Evolutionary conservation across 2,888 invertebrate species (phyloP).

Genomic region (Sabatieria punctata): DNA sequence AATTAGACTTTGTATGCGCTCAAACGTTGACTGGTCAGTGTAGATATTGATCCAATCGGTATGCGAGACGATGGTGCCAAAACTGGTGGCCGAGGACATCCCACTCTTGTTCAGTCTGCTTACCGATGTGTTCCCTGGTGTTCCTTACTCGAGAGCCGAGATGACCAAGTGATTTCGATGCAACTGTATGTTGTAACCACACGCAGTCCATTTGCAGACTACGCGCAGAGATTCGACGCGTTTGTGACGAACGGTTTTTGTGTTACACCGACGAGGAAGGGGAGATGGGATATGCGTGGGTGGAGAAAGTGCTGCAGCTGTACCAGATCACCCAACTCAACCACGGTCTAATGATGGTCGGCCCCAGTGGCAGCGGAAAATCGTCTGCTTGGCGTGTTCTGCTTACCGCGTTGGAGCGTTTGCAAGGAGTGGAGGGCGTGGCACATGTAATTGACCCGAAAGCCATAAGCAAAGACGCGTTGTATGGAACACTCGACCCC

Average conservation of each 20-base stretch:
- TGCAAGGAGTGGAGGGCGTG: constrained; percentile 60
- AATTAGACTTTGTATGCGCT: not conserved
- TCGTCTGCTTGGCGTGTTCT: constrained; percentile 66
- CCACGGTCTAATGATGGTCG: constrained; percentile 99
- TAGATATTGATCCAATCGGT: constrained; percentile 92
- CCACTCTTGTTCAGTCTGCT: constrained; percentile 85
- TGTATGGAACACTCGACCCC: constrained; percentile 94
- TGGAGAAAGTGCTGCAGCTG: constrained; percentile 95
- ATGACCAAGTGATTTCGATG: constrained; percentile 53
- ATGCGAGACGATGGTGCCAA: constrained; percentile 99
- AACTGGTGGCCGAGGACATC: constrained; percentile 96
- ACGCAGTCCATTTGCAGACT: constrained; percentile 12
- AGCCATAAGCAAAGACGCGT: constrained; percentile 91
- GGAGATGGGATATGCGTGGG: constrained; percentile 51
- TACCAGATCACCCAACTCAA: constrained; percentile 97
- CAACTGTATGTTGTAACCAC: constrained; percentile 13
- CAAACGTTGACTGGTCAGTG: not conserved
- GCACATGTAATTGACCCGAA: constrained; percentile 97
- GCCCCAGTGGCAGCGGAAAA: constrained; percentile 92
- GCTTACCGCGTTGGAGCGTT: constrained; percentile 38
- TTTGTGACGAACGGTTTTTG: constrained; percentile 24
- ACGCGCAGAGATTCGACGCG: constrained; percentile 20
- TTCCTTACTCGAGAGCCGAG: constrained; percentile 80
- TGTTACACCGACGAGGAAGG: constrained; percentile 18
- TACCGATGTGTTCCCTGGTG: constrained; percentile 98